Evolutionary conservation across 2,797 vertebrate genomes (phyloP).

Genomic region (Acropternis orthonyx): DNA sequence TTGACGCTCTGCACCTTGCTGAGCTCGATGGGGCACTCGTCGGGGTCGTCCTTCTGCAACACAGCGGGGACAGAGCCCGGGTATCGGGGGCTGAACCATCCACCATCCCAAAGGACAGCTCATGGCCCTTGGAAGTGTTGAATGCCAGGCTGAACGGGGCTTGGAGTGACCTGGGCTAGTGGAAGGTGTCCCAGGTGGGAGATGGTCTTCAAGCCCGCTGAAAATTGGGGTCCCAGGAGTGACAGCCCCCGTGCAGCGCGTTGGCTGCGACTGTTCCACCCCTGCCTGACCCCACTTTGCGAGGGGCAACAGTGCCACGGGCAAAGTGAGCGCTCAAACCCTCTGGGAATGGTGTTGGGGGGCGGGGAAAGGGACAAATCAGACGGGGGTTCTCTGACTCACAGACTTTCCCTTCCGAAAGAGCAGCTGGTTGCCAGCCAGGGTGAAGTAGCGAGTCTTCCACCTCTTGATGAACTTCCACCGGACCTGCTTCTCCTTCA

Average conservation of each 20-base stretch:
- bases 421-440: slow-evolving; percentile 95
- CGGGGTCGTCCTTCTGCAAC: slow-evolving; percentile 88
- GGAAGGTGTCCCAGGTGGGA: background rate
- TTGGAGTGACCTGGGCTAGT: background rate
- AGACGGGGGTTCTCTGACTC: slow-evolving; percentile 45
- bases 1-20: slow-evolving; percentile 97
- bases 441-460: slow-evolving; percentile 96
- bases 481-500: slow-evolving; percentile 96
- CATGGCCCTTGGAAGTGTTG: rapidly evolving
- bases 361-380: background rate
- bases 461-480: slow-evolving; percentile 98
- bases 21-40: slow-evolving; percentile 91
- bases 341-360: background rate
- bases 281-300: background rate
- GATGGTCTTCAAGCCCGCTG: background rate
- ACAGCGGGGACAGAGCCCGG: background rate
- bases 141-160: background rate
- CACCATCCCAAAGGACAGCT: rapidly evolving
- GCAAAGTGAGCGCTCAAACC: background rate
- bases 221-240: rapidly evolving
- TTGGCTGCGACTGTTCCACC: background rate
- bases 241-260: background rate
- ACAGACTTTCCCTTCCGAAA: slow-evolving; percentile 94
- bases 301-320: rapidly evolving
- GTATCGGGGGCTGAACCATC: rapidly evolving